These are phyloP conservation scores for Hippotragus niger DNA, from an alignment of 2,113 vertebrate genomes.

Conservation along the genomic window DNA sequence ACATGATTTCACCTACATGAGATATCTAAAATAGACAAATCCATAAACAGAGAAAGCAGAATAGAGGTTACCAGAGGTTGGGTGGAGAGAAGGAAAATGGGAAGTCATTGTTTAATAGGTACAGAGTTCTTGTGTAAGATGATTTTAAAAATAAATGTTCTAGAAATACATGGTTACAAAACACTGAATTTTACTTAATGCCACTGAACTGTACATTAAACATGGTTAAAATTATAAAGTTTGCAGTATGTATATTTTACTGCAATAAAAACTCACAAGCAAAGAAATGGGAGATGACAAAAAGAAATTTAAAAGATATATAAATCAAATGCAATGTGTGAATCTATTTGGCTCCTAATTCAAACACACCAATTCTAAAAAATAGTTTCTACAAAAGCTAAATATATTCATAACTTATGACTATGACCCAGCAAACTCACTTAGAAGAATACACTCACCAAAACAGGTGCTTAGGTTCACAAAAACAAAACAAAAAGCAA, in stretches of 20 bases:
- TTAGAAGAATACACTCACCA: background rate
- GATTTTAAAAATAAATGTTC: background rate
- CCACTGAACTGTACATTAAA: background rate
- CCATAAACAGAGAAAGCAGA: background rate
- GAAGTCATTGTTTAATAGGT: background rate
- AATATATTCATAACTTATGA: background rate
- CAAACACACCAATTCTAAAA: slow-evolving; percentile 2
- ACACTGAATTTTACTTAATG: background rate
- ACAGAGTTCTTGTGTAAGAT: background rate
- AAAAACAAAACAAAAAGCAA: background rate
- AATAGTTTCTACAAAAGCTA: background rate
- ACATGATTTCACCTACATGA: background rate
- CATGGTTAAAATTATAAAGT: background rate
- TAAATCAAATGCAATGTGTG: background rate
- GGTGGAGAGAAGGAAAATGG: background rate
- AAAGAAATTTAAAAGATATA: background rate
- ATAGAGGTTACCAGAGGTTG: background rate
- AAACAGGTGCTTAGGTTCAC: background rate
- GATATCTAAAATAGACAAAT: background rate
- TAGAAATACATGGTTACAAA: background rate
- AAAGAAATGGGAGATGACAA: background rate
- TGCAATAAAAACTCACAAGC: background rate
- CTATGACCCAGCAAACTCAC: background rate
- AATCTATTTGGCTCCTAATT: background rate
- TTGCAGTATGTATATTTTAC: background rate